These are phyloP conservation scores for Glaucopsyche alexis DNA, from an alignment of 2,888 invertebrate genomes.

Conservation along the genomic window DNA sequence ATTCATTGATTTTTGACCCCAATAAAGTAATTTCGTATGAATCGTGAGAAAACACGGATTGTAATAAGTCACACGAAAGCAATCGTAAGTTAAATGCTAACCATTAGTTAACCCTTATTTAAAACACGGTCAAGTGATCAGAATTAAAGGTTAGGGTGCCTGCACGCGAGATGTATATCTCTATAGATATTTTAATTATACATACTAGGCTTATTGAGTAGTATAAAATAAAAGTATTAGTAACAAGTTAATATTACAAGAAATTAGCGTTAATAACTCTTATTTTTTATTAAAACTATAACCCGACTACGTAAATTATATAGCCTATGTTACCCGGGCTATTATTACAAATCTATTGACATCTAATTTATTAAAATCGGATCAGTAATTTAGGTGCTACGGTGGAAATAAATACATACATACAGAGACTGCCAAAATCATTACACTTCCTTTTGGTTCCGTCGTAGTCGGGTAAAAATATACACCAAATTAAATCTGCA, in stretches of 20 bases:
- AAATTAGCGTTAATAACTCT: no score
- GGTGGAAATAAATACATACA: no score
- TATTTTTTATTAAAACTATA: no score
- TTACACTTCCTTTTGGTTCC: no score
- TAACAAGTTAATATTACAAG: neutral
- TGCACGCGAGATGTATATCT: slow-evolving; percentile 20
- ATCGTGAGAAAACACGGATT: slow-evolving; percentile 23
- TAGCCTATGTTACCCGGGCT: no score
- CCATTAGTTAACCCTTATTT: slow-evolving; percentile 24
- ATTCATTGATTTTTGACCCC: neutral
- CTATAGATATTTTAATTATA: slow-evolving; percentile 18
- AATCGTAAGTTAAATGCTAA: slow-evolving; percentile 7
- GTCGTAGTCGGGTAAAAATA: no score
- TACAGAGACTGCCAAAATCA: no score
- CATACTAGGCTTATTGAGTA: neutral
- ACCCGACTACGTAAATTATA: no score
- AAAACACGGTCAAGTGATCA: slow-evolving; percentile 20
- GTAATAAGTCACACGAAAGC: slow-evolving; percentile 27
- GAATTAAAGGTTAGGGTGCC: slow-evolving; percentile 3
- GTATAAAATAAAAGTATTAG: neutral
- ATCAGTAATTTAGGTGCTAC: no score
- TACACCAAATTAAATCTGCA: no score
- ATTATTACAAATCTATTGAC: no score
- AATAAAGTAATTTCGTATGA: slow-evolving; percentile 41
- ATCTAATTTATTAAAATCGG: no score